phyloP scores from a whole-genome alignment of 2,797 vertebrate genomes.

The Botia kubotai region DNA sequence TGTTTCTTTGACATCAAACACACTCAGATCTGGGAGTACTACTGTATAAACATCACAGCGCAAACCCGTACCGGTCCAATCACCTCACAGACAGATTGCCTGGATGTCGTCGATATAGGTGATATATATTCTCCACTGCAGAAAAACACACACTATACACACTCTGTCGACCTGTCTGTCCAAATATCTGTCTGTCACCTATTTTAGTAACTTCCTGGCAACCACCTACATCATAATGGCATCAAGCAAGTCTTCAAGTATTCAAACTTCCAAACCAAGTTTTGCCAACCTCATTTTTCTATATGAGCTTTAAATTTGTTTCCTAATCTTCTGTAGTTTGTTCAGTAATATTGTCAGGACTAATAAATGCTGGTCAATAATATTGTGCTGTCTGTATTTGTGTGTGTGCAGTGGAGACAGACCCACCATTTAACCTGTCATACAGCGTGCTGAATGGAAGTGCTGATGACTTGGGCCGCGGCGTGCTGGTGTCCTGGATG shows the following conservation, averaged over 20 bases:
- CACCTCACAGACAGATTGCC: constrained; percentile 68
- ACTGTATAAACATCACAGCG: constrained; percentile 78
- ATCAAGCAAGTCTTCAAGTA: no score
- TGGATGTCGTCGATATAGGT: constrained; percentile 82
- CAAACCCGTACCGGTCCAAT: constrained; percentile 62
- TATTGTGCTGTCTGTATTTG: not conserved
- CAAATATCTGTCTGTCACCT: not conserved
- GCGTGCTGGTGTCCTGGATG: constrained; percentile 70
- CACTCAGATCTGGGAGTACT: constrained; percentile 76
- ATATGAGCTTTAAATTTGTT: no score
- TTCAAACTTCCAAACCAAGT: no score
- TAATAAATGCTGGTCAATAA: not conserved
- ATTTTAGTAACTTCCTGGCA: no score
- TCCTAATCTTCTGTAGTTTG: no score
- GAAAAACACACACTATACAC: not conserved
- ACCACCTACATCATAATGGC: no score
- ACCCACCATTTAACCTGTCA: constrained; percentile 77
- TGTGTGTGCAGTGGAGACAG: constrained; percentile 72
- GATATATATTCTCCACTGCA: not conserved
- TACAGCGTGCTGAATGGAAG: constrained; percentile 65
- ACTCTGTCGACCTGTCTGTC: not conserved
- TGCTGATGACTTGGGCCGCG: constrained; percentile 67
- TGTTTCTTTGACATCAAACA: constrained; percentile 79
- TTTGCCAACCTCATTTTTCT: no score
- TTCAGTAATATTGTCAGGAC: not conserved